Base-by-base conservation (phyloP, 2,113 vertebrate species). In the Tiliqua scincoides region DNA sequence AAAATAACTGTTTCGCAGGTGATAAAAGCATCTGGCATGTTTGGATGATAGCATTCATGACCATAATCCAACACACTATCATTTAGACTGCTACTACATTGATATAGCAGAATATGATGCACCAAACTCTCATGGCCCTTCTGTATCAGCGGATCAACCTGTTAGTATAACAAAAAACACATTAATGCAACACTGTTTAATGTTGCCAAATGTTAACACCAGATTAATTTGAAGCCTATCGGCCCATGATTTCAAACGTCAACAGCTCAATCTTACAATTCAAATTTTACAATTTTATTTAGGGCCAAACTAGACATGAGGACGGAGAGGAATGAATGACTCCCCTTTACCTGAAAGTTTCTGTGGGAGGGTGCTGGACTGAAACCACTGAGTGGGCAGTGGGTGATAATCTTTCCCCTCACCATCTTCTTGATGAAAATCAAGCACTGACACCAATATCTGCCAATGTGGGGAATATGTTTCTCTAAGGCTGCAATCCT, bases 31-130 rank as follows among this genome's bases (percentile, higher is more conserved):
- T 98, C 97, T 0, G 98, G 98, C 97, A 98, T 98, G 90, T 98
- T 98, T 32, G 98, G 97, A 73, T 98, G 97, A 90, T 97, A 98
- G 81, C 98, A 98, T 85, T 98, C 97, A 6, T 98, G 98, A 1
- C 97, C 97, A 0, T 94, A 91, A 74, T 96, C 95, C 82, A 97
- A 89, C 30, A 97, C 94, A 0, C 93, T 97, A 84, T 97, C 96
- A 8, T 97, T 97, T 40, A 98, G 88, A 84, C 71, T 94, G 93
- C 96, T 97, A 85, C 96, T 96, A 89, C 98, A 98, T 87, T 98
- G 97, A 90, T 98, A 98, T 67, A 98, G 95, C 54, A 98, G 91
- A 87, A 98, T 97, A 76, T 98, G 98, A 86, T 98, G 98, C 10
- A 98, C 96, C 89, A 98, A 67, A 82, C 95, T 97, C 92, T 97